These are phyloP conservation scores for Myopa testacea DNA, from an alignment of 2,888 invertebrate species.

Conservation along the genomic window DNA sequence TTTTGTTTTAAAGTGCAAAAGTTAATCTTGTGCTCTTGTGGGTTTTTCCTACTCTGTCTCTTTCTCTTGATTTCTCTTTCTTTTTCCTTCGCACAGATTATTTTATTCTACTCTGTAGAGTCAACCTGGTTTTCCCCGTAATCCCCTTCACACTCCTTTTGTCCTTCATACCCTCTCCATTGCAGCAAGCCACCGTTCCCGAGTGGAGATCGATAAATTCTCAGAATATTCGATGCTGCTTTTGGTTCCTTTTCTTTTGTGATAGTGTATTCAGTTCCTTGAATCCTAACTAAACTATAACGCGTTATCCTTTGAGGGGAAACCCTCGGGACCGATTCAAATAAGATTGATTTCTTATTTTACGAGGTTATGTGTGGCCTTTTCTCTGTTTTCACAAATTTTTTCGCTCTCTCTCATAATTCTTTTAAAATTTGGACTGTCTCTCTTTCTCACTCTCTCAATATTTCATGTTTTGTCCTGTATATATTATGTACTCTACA, in stretches of 20 bases:
- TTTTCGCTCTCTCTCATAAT: too few relatives aligned
- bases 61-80: not conserved
- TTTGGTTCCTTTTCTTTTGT: not conserved
- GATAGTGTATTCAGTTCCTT: not conserved
- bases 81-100: too few relatives aligned
- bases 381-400: not conserved
- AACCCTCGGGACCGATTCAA: too few relatives aligned
- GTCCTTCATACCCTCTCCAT: not conserved
- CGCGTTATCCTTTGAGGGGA: not conserved
- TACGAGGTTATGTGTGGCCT: too few relatives aligned
- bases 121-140: too few relatives aligned
- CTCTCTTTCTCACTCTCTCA: too few relatives aligned
- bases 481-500: too few relatives aligned
- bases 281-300: not conserved
- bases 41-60: not conserved
- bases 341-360: too few relatives aligned
- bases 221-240: not conserved
- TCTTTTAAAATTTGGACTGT: too few relatives aligned
- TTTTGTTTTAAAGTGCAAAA: conserved; percentile 8
- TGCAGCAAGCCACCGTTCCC: too few relatives aligned
- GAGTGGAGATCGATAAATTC: conserved; percentile 11
- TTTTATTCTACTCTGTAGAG: too few relatives aligned
- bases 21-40: not conserved
- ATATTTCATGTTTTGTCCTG: too few relatives aligned
- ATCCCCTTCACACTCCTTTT: not conserved